These are phyloP conservation scores for Vandiemenella viatica DNA, from an alignment of 2,888 invertebrate genomes.

Conservation along the genomic window DNA sequence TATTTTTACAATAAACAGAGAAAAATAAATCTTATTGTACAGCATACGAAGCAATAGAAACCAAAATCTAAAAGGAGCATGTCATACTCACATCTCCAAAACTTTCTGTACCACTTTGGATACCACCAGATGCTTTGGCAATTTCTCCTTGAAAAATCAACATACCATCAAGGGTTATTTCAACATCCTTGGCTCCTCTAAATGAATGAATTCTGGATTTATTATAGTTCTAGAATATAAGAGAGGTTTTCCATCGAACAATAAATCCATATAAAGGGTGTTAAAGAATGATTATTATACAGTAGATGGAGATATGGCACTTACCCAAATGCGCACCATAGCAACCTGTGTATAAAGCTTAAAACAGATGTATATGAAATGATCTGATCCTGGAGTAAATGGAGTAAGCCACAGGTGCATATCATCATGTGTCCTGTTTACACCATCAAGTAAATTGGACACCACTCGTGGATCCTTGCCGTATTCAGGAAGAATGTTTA, in stretches of 20 bases:
- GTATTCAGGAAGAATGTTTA: conserved; percentile 50
- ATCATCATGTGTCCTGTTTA: conserved; percentile 60
- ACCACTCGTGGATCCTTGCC: conserved; percentile 44
- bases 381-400: conserved; percentile 40
- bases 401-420: conserved; percentile 61
- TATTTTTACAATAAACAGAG: background rate
- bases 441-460: conserved; percentile 50
- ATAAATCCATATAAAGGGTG: too few relatives aligned
- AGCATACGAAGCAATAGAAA: background rate
- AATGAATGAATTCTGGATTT: conserved; percentile 73
- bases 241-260: too few relatives aligned
- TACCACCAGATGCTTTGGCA: conserved; percentile 58
- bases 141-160: conserved; percentile 70
- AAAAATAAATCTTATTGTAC: background rate
- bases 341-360: conserved; percentile 38
- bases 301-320: conserved; percentile 17
- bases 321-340: conserved; percentile 55
- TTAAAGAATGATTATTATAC: too few relatives aligned
- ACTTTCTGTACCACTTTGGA: conserved; percentile 49
- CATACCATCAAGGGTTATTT: conserved; percentile 49
- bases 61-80: background rate
- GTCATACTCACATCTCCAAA: conserved; percentile 48
- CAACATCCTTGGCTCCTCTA: conserved; percentile 56
- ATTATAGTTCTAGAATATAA: conserved; percentile 59
- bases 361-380: conserved; percentile 43